These are phyloP conservation scores for Campoletis raptor DNA, from an alignment of 2,888 invertebrate species.

Conservation along the genomic window DNA sequence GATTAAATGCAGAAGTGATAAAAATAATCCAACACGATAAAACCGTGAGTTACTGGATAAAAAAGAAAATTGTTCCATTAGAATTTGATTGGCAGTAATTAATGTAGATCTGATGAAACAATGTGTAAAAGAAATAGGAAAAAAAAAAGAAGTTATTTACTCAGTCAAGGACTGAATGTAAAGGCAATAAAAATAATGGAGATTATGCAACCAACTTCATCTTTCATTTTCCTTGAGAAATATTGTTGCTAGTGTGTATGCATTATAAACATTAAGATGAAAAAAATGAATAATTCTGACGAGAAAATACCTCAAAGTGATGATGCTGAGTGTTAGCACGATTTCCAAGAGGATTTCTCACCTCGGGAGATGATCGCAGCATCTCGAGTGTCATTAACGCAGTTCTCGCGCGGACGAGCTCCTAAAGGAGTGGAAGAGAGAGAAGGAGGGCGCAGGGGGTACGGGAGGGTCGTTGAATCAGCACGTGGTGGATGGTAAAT, in stretches of 20 bases:
- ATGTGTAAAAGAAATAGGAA: neutral
- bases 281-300: constrained; percentile 36
- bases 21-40: neutral
- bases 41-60: neutral
- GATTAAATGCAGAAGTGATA: neutral
- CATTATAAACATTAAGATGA: neutral
- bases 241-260: constrained; percentile 32
- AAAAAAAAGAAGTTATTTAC: neutral
- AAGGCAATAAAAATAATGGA: neutral
- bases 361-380: constrained; percentile 65
- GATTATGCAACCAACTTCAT: constrained; percentile 27
- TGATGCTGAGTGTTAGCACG: constrained; percentile 64
- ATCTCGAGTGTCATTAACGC: constrained; percentile 65
- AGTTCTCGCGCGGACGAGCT: constrained; percentile 27
- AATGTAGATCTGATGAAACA: neutral
- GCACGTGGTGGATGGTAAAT: constrained; percentile 57
- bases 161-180: neutral
- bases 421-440: neutral
- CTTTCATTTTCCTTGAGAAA: constrained; percentile 37
- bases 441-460: neutral
- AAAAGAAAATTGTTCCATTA: neutral
- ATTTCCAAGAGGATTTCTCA: constrained; percentile 64
- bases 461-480: constrained; percentile 61
- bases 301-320: constrained; percentile 67
- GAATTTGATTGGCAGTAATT: too few relatives aligned